Conservation (phyloP, 2,888 invertebrate genomes). For the Drosophila histrio region DNA sequence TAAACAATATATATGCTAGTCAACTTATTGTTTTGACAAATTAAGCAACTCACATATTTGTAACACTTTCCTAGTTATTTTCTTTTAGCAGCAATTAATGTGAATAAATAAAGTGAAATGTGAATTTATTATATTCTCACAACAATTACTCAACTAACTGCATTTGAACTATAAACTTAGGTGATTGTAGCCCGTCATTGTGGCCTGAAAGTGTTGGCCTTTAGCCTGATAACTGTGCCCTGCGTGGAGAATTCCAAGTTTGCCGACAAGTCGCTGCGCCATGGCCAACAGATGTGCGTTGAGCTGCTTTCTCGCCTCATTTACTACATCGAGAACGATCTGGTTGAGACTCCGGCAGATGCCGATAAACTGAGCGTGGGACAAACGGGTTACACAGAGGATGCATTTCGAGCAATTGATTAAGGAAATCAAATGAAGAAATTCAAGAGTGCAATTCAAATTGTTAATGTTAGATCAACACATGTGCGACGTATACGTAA, state of each 20-base stretch:
- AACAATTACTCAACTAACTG: neutral
- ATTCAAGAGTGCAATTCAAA: slow-evolving; percentile 1
- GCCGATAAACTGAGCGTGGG: neutral
- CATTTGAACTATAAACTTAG: neutral
- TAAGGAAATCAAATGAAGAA: neutral
- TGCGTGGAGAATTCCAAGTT: slow-evolving; percentile 84
- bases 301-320: slow-evolving; percentile 88
- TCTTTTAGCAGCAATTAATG: too few relatives aligned
- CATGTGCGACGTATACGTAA: slow-evolving; percentile 22
- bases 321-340: slow-evolving; percentile 70
- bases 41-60: too few relatives aligned
- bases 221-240: slow-evolving; percentile 93
- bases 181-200: slow-evolving; percentile 95
- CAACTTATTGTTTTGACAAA: too few relatives aligned
- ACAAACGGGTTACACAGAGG: neutral
- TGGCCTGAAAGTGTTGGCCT: slow-evolving; percentile 93
- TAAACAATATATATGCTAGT: too few relatives aligned
- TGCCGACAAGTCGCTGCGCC: slow-evolving; percentile 85
- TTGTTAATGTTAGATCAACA: neutral
- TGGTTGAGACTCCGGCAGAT: slow-evolving; percentile 8
- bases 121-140: too few relatives aligned
- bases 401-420: neutral
- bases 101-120: too few relatives aligned
- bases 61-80: too few relatives aligned
- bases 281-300: slow-evolving; percentile 87